Evolutionary conservation across 2,113 vertebrate species (phyloP).

Genomic region (Struthio camelus): DNA sequence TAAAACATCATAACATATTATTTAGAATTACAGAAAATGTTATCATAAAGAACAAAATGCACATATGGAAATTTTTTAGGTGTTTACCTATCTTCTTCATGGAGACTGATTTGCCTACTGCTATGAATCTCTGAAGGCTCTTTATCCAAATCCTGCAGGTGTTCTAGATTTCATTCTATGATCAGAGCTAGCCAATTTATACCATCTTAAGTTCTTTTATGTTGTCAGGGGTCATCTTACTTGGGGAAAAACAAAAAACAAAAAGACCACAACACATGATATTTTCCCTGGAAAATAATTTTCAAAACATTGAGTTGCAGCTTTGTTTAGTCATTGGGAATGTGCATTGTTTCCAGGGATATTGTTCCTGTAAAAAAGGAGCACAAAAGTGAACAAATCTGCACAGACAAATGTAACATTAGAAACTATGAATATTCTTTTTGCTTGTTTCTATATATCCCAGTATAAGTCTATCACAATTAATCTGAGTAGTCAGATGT

Average conservation of each 20-base stretch:
- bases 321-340: background rate
- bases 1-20: background rate
- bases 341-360: background rate
- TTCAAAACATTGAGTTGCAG: background rate
- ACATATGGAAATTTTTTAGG: background rate
- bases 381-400: background rate
- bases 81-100: background rate
- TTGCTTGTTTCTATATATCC: background rate
- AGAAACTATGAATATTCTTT: background rate
- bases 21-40: background rate
- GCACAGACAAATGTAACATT: background rate
- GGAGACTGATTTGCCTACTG: background rate
- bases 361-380: background rate
- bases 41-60: background rate
- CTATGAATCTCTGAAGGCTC: background rate
- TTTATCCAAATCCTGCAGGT: background rate
- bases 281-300: background rate
- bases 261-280: background rate
- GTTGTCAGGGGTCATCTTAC: background rate
- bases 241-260: background rate
- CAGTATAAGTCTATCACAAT: fast-evolving
- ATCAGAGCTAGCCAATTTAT: background rate
- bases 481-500: too few species aligned
- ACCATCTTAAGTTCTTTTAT: too few species aligned
- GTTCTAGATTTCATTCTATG: background rate